Base-by-base conservation (phyloP, 2,888 invertebrate species). In the Galeopsomyia nigrocyanea region DNA sequence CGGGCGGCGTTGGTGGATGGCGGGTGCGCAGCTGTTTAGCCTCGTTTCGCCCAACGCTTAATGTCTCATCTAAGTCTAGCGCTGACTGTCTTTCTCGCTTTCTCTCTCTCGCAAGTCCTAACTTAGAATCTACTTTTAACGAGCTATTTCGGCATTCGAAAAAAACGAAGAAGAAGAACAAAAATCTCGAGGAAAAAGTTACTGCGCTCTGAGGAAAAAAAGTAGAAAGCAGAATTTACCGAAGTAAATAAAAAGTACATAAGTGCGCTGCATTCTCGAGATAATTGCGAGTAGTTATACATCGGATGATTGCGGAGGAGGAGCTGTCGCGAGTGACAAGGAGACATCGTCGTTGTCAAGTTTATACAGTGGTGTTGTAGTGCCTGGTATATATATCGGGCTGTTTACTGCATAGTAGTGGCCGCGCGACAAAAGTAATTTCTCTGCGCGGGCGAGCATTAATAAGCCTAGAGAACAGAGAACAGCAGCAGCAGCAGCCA, bases 11-110 rank as follows among this genome's bases (percentile, higher is more conserved):
- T 17, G 55, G 21, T 10, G 57, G n/a, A 3, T 1, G 1, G 39
- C 39, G 10, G n/a, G 22, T 21, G 57, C 72, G 77, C 78, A 77
- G 79, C 79, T 79, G 78, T 78, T 78, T 78, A 77, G 77, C 74
- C 78, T 77, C 76, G 74, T 77, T 76, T 77, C 75, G 58, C 65
- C 46, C 19, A 57, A 62, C 65, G 64, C 39, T 68, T 66, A 73
- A 74, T 75, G 76, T 73, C 77, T 61, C 73, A 56, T 73, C 70
- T 70, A 74, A 74, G 74, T 73, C 74, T 55, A 75, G 67, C 64
- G 21, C n/a, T 17, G 17, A 26, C 51, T 67, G 16, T 47, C 61
- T 47, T 19, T 26, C 14, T 26, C 26, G 3, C 26, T 2, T 26
- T 5, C 26, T 2, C 26, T 26, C 26, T 26, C 26, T 26, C 26